Evolutionary conservation across 2,797 vertebrate genomes (phyloP).

Genomic region (Spea hammondii): DNA sequence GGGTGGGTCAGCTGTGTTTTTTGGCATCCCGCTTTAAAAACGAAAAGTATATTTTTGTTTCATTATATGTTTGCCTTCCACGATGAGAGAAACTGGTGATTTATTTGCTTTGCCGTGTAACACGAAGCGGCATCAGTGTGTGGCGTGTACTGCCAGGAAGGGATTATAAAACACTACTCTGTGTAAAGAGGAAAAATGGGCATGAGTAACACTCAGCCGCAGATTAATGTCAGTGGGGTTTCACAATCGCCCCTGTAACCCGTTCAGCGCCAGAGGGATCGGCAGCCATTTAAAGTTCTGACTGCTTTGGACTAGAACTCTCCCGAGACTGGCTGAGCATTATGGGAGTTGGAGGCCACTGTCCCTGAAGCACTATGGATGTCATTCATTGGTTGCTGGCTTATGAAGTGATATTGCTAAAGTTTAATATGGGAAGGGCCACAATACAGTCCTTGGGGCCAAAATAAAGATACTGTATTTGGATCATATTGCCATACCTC

Average conservation of each 20-base stretch:
- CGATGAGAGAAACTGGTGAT: slow-evolving; percentile 61
- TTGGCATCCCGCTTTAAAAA: slow-evolving; percentile 27
- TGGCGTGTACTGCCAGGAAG: slow-evolving; percentile 68
- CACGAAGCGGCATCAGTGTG: slow-evolving; percentile 64
- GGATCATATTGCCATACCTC: too few species aligned
- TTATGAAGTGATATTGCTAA: too few species aligned
- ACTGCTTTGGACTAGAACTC: too few species aligned
- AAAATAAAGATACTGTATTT: too few species aligned
- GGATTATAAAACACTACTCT: slow-evolving; percentile 66
- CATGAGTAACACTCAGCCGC: slow-evolving; percentile 54
- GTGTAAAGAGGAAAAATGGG: slow-evolving; percentile 60
- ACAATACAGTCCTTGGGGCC: too few species aligned
- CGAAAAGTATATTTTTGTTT: slow-evolving; percentile 47
- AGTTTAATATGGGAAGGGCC: too few species aligned
- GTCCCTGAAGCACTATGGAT: too few species aligned
- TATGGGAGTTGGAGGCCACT: too few species aligned
- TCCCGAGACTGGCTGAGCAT: too few species aligned
- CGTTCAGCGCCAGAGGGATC: slow-evolving; percentile 15
- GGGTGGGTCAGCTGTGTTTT: background rate
- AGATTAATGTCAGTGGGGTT: slow-evolving; percentile 60
- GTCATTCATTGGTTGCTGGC: too few species aligned
- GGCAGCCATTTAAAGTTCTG: background rate
- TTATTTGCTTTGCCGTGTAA: slow-evolving; percentile 70
- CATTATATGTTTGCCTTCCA: slow-evolving; percentile 66
- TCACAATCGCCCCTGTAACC: slow-evolving; percentile 67